Percentiles rank a stretch among this genome's conserved stretches.
Evolutionary conservation across 2,888 invertebrate genomes (phyloP).

Genomic region (Trichogramma evanescens): DNA sequence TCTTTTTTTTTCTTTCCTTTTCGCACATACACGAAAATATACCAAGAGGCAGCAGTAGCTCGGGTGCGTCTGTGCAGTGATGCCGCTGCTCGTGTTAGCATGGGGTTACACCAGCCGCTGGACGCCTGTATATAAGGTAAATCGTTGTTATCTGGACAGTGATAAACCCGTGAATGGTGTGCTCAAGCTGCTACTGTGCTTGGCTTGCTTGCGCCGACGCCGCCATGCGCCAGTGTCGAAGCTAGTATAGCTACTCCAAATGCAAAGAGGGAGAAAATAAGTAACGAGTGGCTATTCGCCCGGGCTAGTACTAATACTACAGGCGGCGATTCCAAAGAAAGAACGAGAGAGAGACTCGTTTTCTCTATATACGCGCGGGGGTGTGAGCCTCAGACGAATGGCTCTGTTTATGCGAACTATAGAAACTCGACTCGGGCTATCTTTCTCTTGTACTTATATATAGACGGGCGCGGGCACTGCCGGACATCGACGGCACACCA

Average conservation of each 20-base stretch:
- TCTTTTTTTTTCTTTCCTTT: slow-evolving; percentile 18
- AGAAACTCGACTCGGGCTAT: neutral
- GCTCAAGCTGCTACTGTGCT: slow-evolving; percentile 19
- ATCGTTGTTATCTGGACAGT: slow-evolving; percentile 49
- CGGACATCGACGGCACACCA: no score
- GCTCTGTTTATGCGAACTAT: slow-evolving; percentile 34
- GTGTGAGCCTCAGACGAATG: slow-evolving; percentile 29
- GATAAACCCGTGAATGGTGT: slow-evolving; percentile 47
- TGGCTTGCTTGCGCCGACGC: slow-evolving; percentile 20
- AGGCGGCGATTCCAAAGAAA: slow-evolving; percentile 26
- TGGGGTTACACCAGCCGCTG: no score
- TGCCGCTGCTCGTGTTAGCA: no score
- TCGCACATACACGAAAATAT: slow-evolving; percentile 5
- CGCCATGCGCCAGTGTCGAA: neutral
- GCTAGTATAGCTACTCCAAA: neutral
- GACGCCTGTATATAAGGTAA: slow-evolving; percentile 39
- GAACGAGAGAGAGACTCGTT: slow-evolving; percentile 19
- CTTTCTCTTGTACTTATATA: neutral
- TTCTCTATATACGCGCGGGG: neutral
- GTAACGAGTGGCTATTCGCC: neutral
- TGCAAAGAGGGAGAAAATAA: slow-evolving; percentile 11
- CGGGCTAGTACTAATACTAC: slow-evolving; percentile 10
- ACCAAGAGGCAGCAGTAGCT: neutral
- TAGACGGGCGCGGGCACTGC: neutral
- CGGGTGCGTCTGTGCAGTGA: no score